Evolutionary conservation across 92 coral and sea anemone species (phyloP).

Genomic region (Parazoanthus swiftii): DNA sequence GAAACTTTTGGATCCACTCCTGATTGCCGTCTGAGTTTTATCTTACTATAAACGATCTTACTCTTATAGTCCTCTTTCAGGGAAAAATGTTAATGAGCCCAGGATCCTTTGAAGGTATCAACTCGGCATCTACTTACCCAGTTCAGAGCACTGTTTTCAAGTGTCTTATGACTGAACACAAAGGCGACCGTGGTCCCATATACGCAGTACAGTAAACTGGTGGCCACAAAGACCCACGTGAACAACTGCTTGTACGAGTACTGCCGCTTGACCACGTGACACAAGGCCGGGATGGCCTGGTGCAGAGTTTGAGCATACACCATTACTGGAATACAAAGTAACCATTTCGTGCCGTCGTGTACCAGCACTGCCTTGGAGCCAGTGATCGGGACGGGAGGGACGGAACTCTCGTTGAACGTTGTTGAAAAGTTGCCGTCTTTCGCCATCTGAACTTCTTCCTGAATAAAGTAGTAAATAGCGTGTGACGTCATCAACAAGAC

Average conservation of each 20-base stretch:
- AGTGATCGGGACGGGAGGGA: neutral
- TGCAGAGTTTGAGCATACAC: conserved; percentile 41
- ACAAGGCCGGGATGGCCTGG: conserved; percentile 42
- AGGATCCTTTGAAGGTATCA: neutral
- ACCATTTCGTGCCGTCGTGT: conserved; percentile 24
- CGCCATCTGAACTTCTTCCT: conserved; percentile 3
- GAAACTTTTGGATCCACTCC: too few relatives aligned
- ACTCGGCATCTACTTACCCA: conserved; percentile 22
- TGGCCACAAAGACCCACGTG: conserved; percentile 32
- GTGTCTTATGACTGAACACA: conserved; percentile 31
- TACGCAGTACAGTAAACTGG: conserved; percentile 25
- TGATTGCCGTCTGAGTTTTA: too few relatives aligned
- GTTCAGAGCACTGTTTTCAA: conserved; percentile 36
- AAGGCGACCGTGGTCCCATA: conserved; percentile 39
- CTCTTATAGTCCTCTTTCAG: too few relatives aligned
- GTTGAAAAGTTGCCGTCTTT: neutral
- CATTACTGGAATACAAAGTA: conserved; percentile 36
- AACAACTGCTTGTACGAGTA: conserved; percentile 38
- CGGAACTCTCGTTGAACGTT: neutral
- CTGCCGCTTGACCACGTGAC: conserved; percentile 44
- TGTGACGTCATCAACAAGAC: conserved; percentile 36
- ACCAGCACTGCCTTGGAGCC: neutral
- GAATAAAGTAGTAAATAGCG: conserved; percentile 30
- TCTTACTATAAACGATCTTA: too few relatives aligned
- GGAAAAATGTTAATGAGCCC: too few relatives aligned